Conservation (phyloP, 2,888 invertebrate genomes). For the Tetranychus piercei region DNA sequence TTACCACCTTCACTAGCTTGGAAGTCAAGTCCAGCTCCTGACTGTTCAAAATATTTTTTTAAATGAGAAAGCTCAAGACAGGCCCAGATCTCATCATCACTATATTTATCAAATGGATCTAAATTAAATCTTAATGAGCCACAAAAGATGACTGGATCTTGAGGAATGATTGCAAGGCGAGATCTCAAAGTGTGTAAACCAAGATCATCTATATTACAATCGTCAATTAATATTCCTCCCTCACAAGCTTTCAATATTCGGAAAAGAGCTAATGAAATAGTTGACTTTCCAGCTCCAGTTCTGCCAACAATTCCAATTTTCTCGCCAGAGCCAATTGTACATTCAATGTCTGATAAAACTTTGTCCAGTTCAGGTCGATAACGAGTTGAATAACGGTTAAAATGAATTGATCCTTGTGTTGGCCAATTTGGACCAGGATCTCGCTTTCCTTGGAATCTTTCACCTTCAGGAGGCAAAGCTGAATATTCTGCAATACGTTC, state of each 20-base stretch:
- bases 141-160: constrained; percentile 60
- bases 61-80: constrained; percentile 64
- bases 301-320: constrained; percentile 42
- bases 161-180: constrained; percentile 37
- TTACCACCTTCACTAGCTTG: constrained; percentile 52
- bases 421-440: constrained; percentile 57
- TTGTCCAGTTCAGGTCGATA: constrained; percentile 70
- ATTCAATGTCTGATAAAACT: constrained; percentile 59
- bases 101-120: constrained; percentile 64
- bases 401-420: constrained; percentile 52
- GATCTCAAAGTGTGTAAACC: constrained; percentile 41
- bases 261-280: constrained; percentile 35
- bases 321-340: constrained; percentile 58
- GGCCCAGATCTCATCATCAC: constrained; percentile 60
- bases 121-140: constrained; percentile 63
- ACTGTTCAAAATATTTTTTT: constrained; percentile 45
- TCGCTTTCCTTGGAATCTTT: constrained; percentile 31
- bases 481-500: constrained; percentile 23
- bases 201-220: constrained; percentile 36
- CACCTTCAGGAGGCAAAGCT: constrained; percentile 22
- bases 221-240: constrained; percentile 35
- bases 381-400: constrained; percentile 61
- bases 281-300: constrained; percentile 35
- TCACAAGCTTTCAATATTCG: constrained; percentile 33
- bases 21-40: constrained; percentile 48